These are phyloP conservation scores for Chouioia cunea DNA, from an alignment of 2,888 invertebrate species.

Conservation along the genomic window DNA sequence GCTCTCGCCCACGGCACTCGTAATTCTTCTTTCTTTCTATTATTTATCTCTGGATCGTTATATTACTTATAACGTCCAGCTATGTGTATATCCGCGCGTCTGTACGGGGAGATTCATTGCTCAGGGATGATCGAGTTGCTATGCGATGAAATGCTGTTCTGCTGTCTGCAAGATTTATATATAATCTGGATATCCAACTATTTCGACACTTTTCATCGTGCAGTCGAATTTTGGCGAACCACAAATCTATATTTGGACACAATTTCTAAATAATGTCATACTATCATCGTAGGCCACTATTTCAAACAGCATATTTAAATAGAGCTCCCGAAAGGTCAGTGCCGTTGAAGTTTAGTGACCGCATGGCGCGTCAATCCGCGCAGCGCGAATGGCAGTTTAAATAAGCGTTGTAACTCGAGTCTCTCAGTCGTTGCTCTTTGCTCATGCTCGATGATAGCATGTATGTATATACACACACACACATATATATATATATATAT, in stretches of 20 bases:
- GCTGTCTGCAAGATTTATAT: too few relatives aligned
- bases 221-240: too few relatives aligned
- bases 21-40: constrained; percentile 44
- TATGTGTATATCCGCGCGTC: neutral
- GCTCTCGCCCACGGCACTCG: neutral
- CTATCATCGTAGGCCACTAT: too few relatives aligned
- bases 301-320: neutral
- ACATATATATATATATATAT: neutral
- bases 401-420: constrained; percentile 20
- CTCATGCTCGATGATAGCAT: neutral
- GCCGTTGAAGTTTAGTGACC: constrained; percentile 65
- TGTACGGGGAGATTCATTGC: constrained; percentile 22
- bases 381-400: constrained; percentile 56
- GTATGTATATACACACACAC: neutral
- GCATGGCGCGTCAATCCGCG: constrained; percentile 59
- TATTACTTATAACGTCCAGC: constrained; percentile 32
- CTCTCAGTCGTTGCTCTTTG: constrained; percentile 7
- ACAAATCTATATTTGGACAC: too few relatives aligned
- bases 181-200: too few relatives aligned
- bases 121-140: neutral
- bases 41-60: constrained; percentile 41
- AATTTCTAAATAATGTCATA: too few relatives aligned
- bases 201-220: too few relatives aligned
- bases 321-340: constrained; percentile 60
- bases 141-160: neutral